Base-by-base conservation (phyloP, 2,888 invertebrate genomes). In the Sesia apiformis region DNA sequence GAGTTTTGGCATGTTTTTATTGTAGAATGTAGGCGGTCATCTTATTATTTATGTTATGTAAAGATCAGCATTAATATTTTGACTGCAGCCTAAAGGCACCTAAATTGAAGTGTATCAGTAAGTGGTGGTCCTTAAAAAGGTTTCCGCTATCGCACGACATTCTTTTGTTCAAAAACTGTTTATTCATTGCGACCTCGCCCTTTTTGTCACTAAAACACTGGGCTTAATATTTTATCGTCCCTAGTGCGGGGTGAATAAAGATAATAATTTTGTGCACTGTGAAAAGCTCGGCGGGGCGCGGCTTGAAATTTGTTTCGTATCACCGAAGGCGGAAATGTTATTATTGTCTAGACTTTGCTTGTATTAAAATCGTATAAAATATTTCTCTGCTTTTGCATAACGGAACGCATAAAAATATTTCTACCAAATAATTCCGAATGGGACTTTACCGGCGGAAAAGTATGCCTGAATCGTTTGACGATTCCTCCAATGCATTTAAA, bases 141-240 rank as follows among this genome's bases (percentile, higher is more conserved):
- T 53, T 60, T 55, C 52, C 39, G 52, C 41, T 49, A 53, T 23
- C 50, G 52, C 52, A 51, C 53, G 52, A 55, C 49, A 56, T 52
- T 57, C 58, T 62, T 60, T 63, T 62, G 60, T 58, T 59, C 57
- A 40, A 55, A 57, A 62, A 57, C 56, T 63, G 61, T 62, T 61
- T 56, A 58, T 56, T 60, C 57, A 57, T 57, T 55, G 50, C 52
- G 50, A 3, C 41, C 42, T 50, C 51, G 55, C 40, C 51, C 39
- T 39, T 49, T 53, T 53, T 53, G 56, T 51, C 53, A 50, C 50
- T 57, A 56, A 55, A 60, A 56, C 38, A 42, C 51, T 49, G 51
- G 59, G 56, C 58, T 56, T 60, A 56, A 61, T 61, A 57, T 58
- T 62, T 61, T 55, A 60, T 57, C 56, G 56, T 52, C 43, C 49